Percentiles rank a stretch among this genome's conserved stretches.
Evolutionary conservation across 2,888 invertebrate species (phyloP).

Genomic region (Diplolepis rosae): DNA sequence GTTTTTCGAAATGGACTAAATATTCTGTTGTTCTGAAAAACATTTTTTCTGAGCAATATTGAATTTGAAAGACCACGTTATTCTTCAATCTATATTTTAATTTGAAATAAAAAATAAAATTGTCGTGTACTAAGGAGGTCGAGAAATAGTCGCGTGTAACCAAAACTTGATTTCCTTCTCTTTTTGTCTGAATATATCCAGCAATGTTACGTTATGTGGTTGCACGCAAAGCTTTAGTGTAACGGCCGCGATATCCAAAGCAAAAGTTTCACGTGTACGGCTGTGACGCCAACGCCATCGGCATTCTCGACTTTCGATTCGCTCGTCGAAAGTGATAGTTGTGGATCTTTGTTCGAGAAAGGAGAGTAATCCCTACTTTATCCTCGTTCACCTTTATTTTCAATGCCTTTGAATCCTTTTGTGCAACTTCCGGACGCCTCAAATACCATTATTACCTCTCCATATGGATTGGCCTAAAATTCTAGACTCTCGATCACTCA

Average conservation of each 20-base stretch:
- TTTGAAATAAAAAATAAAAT: too few species aligned
- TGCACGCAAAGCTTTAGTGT: conserved; percentile 20
- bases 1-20: too few species aligned
- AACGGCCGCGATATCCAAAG: conserved; percentile 21
- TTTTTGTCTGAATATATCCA: conserved; percentile 5
- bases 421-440: conserved; percentile 43
- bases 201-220: conserved; percentile 24
- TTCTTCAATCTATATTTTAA: too few species aligned
- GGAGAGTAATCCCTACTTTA: conserved; percentile 62
- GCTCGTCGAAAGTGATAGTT: conserved; percentile 72
- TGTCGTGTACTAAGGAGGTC: background rate
- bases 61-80: too few species aligned
- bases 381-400: conserved; percentile 48
- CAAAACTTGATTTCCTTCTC: conserved; percentile 4
- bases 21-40: too few species aligned
- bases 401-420: conserved; percentile 43
- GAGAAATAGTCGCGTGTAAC: background rate
- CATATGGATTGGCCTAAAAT: conserved; percentile 15
- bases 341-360: conserved; percentile 67
- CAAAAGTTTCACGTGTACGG: conserved; percentile 43
- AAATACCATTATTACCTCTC: conserved; percentile 2
- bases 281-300: conserved; percentile 45
- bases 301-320: conserved; percentile 70
- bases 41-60: too few species aligned
- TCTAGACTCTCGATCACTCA: background rate